A percentile compares a stretch with the other conserved stretches of the same genome.
These are phyloP conservation scores for Apolygus lucorum DNA, from an alignment of 1,140 invertebrate species.

Conservation along the genomic window DNA sequence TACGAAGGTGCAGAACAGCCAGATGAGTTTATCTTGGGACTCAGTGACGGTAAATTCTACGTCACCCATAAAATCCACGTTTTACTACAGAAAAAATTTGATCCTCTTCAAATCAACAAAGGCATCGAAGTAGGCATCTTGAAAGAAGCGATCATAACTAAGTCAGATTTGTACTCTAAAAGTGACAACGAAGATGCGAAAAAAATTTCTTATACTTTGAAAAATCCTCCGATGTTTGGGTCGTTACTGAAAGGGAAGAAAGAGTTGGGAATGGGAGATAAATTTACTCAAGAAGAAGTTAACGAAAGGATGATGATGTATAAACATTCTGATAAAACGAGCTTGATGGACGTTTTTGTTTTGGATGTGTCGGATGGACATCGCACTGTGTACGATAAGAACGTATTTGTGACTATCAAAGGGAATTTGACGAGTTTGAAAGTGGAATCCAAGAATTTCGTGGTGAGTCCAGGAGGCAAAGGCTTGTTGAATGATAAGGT, in stretches of 20 bases:
- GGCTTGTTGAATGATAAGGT: neutral
- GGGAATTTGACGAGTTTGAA: neutral
- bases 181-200: neutral
- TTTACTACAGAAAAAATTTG: neutral
- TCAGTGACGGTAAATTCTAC: constrained; percentile 6
- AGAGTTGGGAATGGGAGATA: neutral
- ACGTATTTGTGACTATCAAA: constrained; percentile 18
- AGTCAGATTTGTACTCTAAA: constrained; percentile 17
- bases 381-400: constrained; percentile 1
- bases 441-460: neutral
- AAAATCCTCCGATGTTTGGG: constrained; percentile 14
- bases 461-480: neutral
- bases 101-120: constrained; percentile 9
- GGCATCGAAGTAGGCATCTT: constrained; percentile 16
- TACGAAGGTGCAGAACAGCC: constrained; percentile 12
- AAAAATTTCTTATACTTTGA: constrained; percentile 4
- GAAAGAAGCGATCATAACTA: neutral
- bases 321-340: constrained; percentile 3
- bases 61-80: neutral
- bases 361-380: constrained; percentile 12
- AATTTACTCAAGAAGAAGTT: neutral
- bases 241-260: neutral
- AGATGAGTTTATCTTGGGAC: neutral
- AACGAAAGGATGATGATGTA: neutral
- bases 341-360: constrained; percentile 21